phyloP scores from a whole-genome alignment of 1,140 invertebrate species.

The roundworm (Caenorhabditis elegans) region WBcel235 BX284602.5:7828501-7829000 shows the following conservation, averaged over 20 bases:
- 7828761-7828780: no score
- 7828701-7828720: background rate
- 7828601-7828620: no score
- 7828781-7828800: no score
- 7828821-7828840: no score
- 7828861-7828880: no score
- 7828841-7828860: no score
- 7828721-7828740: no score
- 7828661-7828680: background rate
- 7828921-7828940: background rate
- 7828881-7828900: no score
- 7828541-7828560: conserved; percentile 6
- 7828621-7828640: no score
- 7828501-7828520: background rate
- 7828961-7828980: background rate
- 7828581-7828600: conserved; percentile 1
- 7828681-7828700: background rate
- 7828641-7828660: background rate
- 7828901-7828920: background rate
- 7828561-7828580: background rate
- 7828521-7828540: background rate
- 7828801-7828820: no score
- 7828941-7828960: background rate
- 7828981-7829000: background rate
- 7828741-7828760: no score